Base-by-base conservation (phyloP, 2,888 invertebrate species). In the Tribolium freemani region DNA sequence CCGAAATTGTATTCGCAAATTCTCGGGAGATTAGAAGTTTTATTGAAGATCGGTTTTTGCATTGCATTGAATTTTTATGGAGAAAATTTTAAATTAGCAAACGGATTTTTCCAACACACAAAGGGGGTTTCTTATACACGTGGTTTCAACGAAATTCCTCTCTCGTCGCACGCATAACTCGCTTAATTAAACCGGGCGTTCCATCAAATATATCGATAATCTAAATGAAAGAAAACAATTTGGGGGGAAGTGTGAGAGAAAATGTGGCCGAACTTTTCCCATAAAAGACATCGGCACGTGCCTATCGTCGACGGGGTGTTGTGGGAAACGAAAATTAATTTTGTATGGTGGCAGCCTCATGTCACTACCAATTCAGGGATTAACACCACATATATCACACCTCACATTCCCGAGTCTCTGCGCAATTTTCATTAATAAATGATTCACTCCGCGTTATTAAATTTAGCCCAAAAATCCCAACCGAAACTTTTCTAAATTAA, bases 231-330 rank as follows among this genome's bases (percentile, higher is more conserved):
- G 69, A 69, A 69, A 72, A 72, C 63, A 63, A 69, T 72, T 72
- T 56, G 8, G 57, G 45, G 64, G 66, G 58, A 21, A 48, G 48
- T 11, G 48, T 48, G 48, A 48, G 58, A 21, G 61, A 66, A 50
- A 69, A 57, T 69, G 72, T 63, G 72, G 69, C 53, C 51, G 54
- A 73, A 73, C 61, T 73, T 73, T 73, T 73, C 73, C 73, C 73
- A 73, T 73, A 73, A 71, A 73, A 73, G 73, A 73, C 73, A 73
- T 73, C 73, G 68, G 71, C 73, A 73, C 73, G 73, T 73, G 73
- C 71, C 66, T 69, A 69, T 69, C 72, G 69, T 56, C 63, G 72
- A 69, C 58, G 66, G 73, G 70, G 73, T 60, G 73, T 58, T 73
- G 73, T 73, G 73, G 73, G 73, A 73, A 73, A 63, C 64, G 64